These are phyloP conservation scores for Agapornis roseicollis DNA, from an alignment of 2,113 vertebrate genomes.

Conservation along the genomic window DNA sequence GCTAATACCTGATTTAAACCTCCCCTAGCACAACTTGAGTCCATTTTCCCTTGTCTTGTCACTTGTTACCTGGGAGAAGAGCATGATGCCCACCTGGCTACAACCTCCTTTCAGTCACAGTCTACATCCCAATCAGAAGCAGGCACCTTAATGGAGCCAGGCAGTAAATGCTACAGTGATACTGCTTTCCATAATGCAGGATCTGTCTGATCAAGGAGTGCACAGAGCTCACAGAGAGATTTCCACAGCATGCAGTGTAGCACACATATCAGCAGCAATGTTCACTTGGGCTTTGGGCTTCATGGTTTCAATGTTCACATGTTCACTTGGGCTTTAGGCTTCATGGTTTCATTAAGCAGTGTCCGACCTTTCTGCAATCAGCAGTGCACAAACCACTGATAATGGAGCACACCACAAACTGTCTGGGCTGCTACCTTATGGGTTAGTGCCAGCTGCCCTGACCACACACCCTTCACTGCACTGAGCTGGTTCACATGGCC, in stretches of 20 bases:
- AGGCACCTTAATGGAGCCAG: background rate
- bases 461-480: background rate
- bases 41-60: background rate
- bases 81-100: rapidly evolving
- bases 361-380: background rate
- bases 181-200: background rate
- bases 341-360: background rate
- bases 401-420: background rate
- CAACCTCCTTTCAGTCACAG: background rate
- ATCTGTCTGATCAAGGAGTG: background rate
- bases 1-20: background rate
- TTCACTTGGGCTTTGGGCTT: background rate
- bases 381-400: background rate
- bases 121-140: background rate
- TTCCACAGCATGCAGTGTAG: background rate
- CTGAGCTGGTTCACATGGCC: background rate
- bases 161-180: background rate
- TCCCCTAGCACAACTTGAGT: background rate
- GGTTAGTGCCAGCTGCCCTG: background rate
- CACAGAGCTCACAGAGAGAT: background rate
- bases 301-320: background rate
- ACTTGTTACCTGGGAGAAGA: background rate
- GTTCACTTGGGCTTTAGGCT: background rate
- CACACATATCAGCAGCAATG: background rate
- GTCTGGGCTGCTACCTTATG: background rate